These are phyloP conservation scores for Micoletzkya japonica DNA, from an alignment of 2,888 invertebrate species.

Conservation along the genomic window DNA sequence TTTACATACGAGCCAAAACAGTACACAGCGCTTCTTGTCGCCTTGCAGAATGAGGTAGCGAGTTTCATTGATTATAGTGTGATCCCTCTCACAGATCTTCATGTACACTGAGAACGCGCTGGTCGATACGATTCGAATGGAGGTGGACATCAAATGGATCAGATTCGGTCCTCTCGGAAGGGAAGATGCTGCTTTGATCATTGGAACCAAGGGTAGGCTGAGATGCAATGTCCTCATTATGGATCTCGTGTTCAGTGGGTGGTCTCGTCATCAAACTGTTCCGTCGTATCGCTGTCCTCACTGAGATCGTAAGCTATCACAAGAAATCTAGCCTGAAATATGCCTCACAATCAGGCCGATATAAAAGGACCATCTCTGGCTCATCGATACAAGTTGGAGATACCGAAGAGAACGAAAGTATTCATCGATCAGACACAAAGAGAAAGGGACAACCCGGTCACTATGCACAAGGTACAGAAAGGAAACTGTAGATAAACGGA, in stretches of 20 bases:
- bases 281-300: slow-evolving; percentile 3
- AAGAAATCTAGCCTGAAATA: not conserved
- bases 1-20: slow-evolving; percentile 22
- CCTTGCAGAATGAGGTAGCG: slow-evolving; percentile 3
- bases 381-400: slow-evolving; percentile 17
- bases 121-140: not conserved
- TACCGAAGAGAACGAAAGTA: slow-evolving; percentile 20
- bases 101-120: slow-evolving; percentile 22
- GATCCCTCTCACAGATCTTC: slow-evolving; percentile 1
- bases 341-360: not conserved
- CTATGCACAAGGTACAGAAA: slow-evolving; percentile 21
- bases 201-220: slow-evolving; percentile 3
- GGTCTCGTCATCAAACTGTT: slow-evolving; percentile 21
- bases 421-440: slow-evolving; percentile 21
- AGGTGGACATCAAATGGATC: slow-evolving; percentile 21
- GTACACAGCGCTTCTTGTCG: slow-evolving; percentile 13
- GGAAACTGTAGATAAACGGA: not conserved
- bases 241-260: not conserved
- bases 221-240: not conserved
- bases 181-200: slow-evolving; percentile 22
- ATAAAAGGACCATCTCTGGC: slow-evolving; percentile 3
- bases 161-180: slow-evolving; percentile 20
- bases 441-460: slow-evolving; percentile 18
- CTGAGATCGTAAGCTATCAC: slow-evolving; percentile 8
- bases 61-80: not conserved